Evolutionary conservation across 1,140 invertebrate genomes (phyloP), one percentile per base, ranked within the genome.

Genomic region (Elysia chlorotica): DNA sequence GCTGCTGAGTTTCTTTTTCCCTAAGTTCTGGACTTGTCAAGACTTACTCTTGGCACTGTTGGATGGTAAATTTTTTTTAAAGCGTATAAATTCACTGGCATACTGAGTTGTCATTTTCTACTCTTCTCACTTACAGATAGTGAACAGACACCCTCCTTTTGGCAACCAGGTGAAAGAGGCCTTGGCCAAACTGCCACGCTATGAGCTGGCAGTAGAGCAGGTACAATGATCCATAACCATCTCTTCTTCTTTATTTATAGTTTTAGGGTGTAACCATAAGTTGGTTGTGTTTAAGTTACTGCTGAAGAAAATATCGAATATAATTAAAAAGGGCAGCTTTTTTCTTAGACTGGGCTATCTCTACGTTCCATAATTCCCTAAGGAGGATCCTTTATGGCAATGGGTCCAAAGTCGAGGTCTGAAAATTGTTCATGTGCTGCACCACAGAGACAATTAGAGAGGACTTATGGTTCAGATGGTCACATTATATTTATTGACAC

Each of bases 131-230:
- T 71, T 76, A 19, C 76, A 89, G 88, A 88, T 89, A 74, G 79
- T 87, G 4, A 89, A 89, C 77, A 78, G 89, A 66, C 86, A 89
- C 69, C 88, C 89, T 66, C 89, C 89, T 62, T 90, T 90, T 85
- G 89, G 89, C 28, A 89, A 87, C 70, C 79, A 82, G 41, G 56
- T 90, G 17, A 78, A 77, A 56, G 85, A 88, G 36, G 76, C 79
- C 66, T 83, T 88, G 28, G 65, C 69, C 4, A 67, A 76, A 31
- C 78, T 90, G 30, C 89, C 89, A 5, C 86, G 85, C 59, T 90
- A 89, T 82, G 83, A 88, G 63, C 76, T 90, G 0, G 71, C 79
- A 21, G 81, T 89, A 14, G 83, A 89, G 73, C 89, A 90, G 77
- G 83, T 86, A 76, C 65, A 33, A 88, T 87, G 36, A 88, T 87